Conservation (phyloP, 2,797 vertebrate genomes). For the Intellagama lesueurii region DNA sequence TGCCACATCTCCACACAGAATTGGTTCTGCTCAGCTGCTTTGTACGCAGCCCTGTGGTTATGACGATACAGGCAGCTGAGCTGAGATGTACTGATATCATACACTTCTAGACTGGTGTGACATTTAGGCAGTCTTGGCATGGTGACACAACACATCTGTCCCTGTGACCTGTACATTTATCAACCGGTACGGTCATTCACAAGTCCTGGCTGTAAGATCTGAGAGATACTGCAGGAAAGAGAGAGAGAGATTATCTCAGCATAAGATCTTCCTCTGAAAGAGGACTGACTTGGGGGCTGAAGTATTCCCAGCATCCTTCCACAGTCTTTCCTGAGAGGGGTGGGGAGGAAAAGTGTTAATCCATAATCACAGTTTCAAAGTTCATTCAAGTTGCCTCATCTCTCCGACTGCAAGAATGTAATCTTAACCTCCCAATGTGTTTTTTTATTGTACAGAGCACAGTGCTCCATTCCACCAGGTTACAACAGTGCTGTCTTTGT, state of each 20-base stretch:
- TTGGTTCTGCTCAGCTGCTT: background rate
- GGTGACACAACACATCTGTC: background rate
- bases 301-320: constrained; percentile 7
- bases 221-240: background rate
- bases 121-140: background rate
- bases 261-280: background rate
- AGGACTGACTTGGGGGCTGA: background rate
- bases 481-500: background rate
- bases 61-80: background rate
- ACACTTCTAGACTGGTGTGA: background rate
- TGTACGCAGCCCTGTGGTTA: background rate
- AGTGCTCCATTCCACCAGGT: constrained; percentile 21
- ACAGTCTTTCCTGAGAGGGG: background rate
- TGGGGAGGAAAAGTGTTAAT: background rate
- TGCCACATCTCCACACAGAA: background rate
- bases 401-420: constrained; percentile 27
- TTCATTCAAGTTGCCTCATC: constrained; percentile 21
- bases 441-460: constrained; percentile 17
- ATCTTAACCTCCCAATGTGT: constrained; percentile 47
- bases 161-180: background rate
- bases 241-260: background rate
- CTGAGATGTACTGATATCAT: too few species aligned
- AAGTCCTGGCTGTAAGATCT: background rate
- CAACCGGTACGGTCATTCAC: background rate
- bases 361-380: background rate